Base-by-base conservation (phyloP, 92 coral and sea anemone species). In the Desmophyllum pertusum region DNA sequence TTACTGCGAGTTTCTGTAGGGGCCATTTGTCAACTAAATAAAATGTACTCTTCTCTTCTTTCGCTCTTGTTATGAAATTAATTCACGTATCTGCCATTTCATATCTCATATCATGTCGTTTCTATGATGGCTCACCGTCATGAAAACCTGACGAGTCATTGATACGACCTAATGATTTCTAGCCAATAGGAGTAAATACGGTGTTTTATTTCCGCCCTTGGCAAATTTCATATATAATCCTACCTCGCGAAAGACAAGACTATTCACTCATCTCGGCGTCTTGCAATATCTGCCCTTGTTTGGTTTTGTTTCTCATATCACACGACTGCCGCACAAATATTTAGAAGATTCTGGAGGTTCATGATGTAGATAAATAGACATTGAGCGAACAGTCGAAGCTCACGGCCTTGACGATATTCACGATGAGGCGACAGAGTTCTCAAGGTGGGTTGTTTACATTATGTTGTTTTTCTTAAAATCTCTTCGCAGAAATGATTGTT, bases 381-480 rank as follows among this genome's bases (percentile, higher is more conserved):
- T 36, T 38, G 36, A 33, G 35, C 27, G 35, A 15, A n/a, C 1
- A 21, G 48, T n/a, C 29, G 39, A 65, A 38, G 52, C 7, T 43
- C 41, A 33, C 27, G 10, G 10, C 18, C 18, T 48, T 38, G 40
- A 78, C 30, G 31, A 42, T 45, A 31, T 50, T 45, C 33, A 36
- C 14, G 21, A 69, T 67, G 76, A 67, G 76, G 27, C 59, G 66
- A 14, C 62, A 68, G 35, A 52, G 38, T 14, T 35, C 67, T 46
- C 84, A 48, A 69, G 84, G 84, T 80, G 37, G 46, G 76, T 13
- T 68, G 29, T 36, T 35, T 52, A 29, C 23, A 67, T 48, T n/a
- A 29, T 25, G 45, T 30, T 61, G 52, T 14, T 48, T 45, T 45
- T 78, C 4, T 18, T 30, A 2, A 33, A 43, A 66, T 23, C 42